A percentile compares a stretch with the other conserved stretches of the same genome.
These are phyloP conservation scores for Dynastes grantii DNA, from an alignment of 2,888 invertebrate species.

Conservation along the genomic window DNA sequence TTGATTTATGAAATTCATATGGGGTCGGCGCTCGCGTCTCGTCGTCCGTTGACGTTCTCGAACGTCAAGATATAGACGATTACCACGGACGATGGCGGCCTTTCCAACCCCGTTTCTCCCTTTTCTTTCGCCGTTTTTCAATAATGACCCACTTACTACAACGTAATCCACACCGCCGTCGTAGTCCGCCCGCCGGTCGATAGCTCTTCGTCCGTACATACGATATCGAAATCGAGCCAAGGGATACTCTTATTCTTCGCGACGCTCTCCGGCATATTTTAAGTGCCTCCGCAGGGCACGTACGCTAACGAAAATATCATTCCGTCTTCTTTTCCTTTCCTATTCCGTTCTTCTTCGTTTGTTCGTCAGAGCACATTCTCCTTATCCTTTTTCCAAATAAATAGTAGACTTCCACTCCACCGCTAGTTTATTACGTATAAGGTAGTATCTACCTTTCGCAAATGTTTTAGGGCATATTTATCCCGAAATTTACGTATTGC, in stretches of 20 bases:
- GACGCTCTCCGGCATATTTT: not conserved
- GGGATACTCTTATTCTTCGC: not conserved
- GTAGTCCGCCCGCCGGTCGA: not conserved
- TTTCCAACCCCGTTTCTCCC: not conserved
- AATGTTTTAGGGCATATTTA: too few species aligned
- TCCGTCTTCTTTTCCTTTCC: not conserved
- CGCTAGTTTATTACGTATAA: too few species aligned
- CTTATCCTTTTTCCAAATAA: not conserved
- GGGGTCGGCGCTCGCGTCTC: not conserved
- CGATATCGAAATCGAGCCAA: not conserved
- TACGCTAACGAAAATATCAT: not conserved
- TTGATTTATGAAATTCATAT: constrained; percentile 22
- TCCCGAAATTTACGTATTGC: too few species aligned
- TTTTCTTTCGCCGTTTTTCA: not conserved
- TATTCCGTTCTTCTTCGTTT: not conserved
- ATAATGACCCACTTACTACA: constrained; percentile 16
- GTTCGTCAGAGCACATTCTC: not conserved
- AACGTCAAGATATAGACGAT: not conserved
- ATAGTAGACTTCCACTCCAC: too few species aligned
- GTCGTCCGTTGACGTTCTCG: not conserved
- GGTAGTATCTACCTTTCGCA: too few species aligned
- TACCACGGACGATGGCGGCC: too few species aligned
- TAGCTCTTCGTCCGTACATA: not conserved
- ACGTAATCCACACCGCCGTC: not conserved
- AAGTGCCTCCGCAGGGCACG: not conserved